These are phyloP conservation scores for Cataglyphis cursor DNA, from an alignment of 2,888 invertebrate species.

Conservation along the genomic window DNA sequence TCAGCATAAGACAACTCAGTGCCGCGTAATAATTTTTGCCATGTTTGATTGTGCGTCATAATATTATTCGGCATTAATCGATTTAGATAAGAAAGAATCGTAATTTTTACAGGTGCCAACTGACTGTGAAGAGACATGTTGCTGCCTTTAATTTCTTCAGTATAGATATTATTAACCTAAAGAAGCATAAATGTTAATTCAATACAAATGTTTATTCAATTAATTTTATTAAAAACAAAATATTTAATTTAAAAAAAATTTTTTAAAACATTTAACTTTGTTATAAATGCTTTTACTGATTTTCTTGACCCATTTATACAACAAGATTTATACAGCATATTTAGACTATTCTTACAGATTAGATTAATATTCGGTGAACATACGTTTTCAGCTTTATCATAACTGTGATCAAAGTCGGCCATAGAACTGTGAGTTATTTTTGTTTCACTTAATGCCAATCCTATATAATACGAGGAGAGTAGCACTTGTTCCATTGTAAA, in stretches of 20 bases:
- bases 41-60: slow-evolving; percentile 91
- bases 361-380: slow-evolving; percentile 93
- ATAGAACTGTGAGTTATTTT: slow-evolving; percentile 89
- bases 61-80: slow-evolving; percentile 89
- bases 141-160: slow-evolving; percentile 93
- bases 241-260: slow-evolving; percentile 84
- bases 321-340: slow-evolving; percentile 89
- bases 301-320: slow-evolving; percentile 96
- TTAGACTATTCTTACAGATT: slow-evolving; percentile 91
- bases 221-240: slow-evolving; percentile 60
- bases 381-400: slow-evolving; percentile 89
- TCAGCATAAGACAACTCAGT: slow-evolving; percentile 92
- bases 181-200: slow-evolving; percentile 91
- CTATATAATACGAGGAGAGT: too few species aligned
- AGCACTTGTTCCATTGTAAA: too few species aligned
- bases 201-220: slow-evolving; percentile 90
- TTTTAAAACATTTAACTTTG: slow-evolving; percentile 87
- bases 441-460: too few species aligned
- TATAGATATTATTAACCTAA: slow-evolving; percentile 92
- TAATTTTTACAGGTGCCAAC: slow-evolving; percentile 91
- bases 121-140: slow-evolving; percentile 97
- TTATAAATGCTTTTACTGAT: slow-evolving; percentile 90
- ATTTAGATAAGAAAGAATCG: slow-evolving; percentile 89
- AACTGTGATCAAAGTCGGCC: slow-evolving; percentile 94
- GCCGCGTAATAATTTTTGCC: slow-evolving; percentile 93